Base-by-base conservation (phyloP, 1,140 invertebrate species). In the Brachionus rubens region DNA sequence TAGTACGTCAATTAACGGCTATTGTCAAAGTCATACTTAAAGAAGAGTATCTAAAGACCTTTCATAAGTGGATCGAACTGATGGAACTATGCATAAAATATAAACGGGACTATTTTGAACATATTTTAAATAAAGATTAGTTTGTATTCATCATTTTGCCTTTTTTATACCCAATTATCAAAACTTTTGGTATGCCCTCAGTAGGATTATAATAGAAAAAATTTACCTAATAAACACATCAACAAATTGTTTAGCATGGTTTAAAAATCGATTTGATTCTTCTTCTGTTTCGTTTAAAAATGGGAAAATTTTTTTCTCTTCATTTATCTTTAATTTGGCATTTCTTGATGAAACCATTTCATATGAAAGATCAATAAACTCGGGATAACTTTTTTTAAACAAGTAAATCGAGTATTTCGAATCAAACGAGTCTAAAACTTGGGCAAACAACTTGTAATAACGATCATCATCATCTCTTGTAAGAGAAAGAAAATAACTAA, bases 171-270 rank as follows among this genome's bases (percentile, higher is more conserved):
- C n/a, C n/a, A n/a, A n/a, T n/a, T n/a, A n/a, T n/a, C n/a, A n/a
- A n/a, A n/a, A n/a, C n/a, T n/a, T n/a, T n/a, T n/a, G n/a, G n/a
- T n/a, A n/a, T n/a, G n/a, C n/a, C n/a, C n/a, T n/a, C n/a, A n/a
- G n/a, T n/a, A n/a, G n/a, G n/a, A n/a, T n/a, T n/a, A n/a, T n/a
- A n/a, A n/a, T n/a, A n/a, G n/a, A n/a, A 16, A 16, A 14, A 1
- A 28, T 3, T 28, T 65, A 65, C 59, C 30, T 65, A 43, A 65
- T 65, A 21, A 65, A 65, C 24, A 65, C 19, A 21, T 65, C 43
- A 24, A 65, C 19, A 65, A 65, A 65, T 65, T 65, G 59, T 10
- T 24, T 65, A 14, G 59, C 33, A 3, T 43, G 19, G 19, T 24
- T 21, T 4, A 19, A 41, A 9, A 43, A 14, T 46, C 24, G 59